These are phyloP conservation scores for Archilochus colubris DNA, from an alignment of 2,113 vertebrate species.

Conservation along the genomic window DNA sequence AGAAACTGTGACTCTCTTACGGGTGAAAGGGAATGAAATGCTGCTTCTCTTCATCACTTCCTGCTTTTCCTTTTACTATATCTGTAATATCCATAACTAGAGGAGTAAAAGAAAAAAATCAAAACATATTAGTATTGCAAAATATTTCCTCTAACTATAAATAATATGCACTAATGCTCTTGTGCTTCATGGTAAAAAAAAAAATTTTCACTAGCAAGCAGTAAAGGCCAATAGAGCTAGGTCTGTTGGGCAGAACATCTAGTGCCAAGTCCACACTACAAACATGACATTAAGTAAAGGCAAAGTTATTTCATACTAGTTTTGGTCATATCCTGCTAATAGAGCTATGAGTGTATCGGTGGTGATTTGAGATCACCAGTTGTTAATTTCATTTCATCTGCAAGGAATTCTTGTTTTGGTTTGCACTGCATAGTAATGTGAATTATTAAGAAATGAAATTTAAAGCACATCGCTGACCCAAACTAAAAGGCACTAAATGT, in stretches of 20 bases:
- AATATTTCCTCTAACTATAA: not conserved
- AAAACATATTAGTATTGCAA: not conserved
- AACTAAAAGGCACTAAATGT: not conserved
- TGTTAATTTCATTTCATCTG: not conserved
- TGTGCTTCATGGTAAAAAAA: not conserved
- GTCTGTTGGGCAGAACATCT: not conserved
- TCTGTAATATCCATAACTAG: slow-evolving; percentile 99
- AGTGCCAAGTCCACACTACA: not conserved
- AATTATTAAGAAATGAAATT: not conserved
- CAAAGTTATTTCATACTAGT: not conserved
- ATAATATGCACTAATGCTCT: not conserved
- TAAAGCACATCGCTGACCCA: not conserved
- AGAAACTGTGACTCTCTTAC: slow-evolving; percentile 75
- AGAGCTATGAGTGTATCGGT: not conserved
- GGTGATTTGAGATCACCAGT: not conserved
- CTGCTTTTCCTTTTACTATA: slow-evolving; percentile 93
- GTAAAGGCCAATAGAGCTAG: not conserved
- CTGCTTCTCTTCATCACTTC: slow-evolving; percentile 96
- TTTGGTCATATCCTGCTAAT: not conserved
- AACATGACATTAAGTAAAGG: not conserved
- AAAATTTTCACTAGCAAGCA: not conserved
- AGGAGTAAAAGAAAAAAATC: not conserved
- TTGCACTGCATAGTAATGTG: not conserved
- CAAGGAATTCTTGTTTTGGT: not conserved
- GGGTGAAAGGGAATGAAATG: slow-evolving; percentile 96